phyloP scores from a whole-genome alignment of 2,113 vertebrate genomes.

The Indicator indicator region DNA sequence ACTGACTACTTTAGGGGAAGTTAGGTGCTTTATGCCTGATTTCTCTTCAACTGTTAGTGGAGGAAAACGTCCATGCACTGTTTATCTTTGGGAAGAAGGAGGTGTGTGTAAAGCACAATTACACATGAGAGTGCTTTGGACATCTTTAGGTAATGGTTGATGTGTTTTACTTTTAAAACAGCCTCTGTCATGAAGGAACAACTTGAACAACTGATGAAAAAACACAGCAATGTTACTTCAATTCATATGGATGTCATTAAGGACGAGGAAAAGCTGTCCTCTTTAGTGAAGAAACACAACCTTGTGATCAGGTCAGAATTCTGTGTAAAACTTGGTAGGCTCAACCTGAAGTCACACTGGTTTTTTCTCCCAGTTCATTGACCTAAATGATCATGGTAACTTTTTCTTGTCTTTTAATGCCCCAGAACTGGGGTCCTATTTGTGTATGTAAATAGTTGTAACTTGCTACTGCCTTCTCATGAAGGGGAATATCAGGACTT shows the following conservation, averaged over 20 bases:
- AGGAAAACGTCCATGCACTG: neutral
- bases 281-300: slow-evolving; percentile 87
- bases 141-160: neutral
- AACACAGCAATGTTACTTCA: slow-evolving; percentile 83
- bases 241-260: slow-evolving; percentile 83
- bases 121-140: neutral
- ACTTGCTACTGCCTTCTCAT: neutral
- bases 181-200: slow-evolving; percentile 86
- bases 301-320: slow-evolving; percentile 90
- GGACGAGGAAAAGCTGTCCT: slow-evolving; percentile 82
- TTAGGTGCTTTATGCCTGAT: neutral
- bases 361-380: neutral
- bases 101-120: neutral
- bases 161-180: slow-evolving; percentile 64
- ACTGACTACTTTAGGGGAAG: neutral
- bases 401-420: neutral
- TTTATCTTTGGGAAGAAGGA: neutral
- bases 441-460: neutral
- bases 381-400: neutral
- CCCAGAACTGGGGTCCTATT: neutral
- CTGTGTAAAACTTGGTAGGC: neutral
- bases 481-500: fast-evolving
- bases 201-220: slow-evolving; percentile 84
- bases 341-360: neutral
- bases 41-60: neutral